Percentiles rank a stretch among this genome's conserved stretches.
These are phyloP conservation scores for Caenorhabditis sp. DNA, from an alignment of 2,888 invertebrate genomes.

Conservation along the genomic window DNA sequence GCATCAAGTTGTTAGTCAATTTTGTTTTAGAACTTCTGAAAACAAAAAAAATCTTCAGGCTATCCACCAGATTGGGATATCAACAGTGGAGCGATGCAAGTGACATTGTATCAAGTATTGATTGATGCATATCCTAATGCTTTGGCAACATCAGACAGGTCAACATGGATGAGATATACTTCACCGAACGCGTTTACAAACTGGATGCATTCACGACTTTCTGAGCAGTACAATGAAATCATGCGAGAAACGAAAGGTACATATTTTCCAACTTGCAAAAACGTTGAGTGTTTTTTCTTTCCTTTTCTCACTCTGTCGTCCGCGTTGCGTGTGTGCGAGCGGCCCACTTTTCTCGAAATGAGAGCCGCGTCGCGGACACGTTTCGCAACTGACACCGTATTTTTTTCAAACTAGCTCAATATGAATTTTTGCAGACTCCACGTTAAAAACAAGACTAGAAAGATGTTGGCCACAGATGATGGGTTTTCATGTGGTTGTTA, in stretches of 20 bases:
- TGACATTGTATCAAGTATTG: constrained; percentile 76
- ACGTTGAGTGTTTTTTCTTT: background rate
- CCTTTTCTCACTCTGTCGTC: no score
- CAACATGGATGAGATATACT: constrained; percentile 62
- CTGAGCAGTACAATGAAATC: constrained; percentile 27
- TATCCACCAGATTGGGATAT: constrained; percentile 69
- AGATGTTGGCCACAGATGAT: constrained; percentile 63
- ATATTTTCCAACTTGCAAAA: background rate
- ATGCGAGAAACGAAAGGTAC: background rate
- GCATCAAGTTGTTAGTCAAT: constrained; percentile 42
- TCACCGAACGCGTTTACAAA: constrained; percentile 55
- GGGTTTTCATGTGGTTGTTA: constrained; percentile 61
- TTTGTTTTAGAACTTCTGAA: background rate
- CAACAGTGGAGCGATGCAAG: constrained; percentile 90
- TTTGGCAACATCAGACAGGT: constrained; percentile 77
- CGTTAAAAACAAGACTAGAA: constrained; percentile 53
- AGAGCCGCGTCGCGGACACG: no score
- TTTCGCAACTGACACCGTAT: no score
- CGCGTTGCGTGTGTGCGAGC: no score
- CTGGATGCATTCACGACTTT: constrained; percentile 42
- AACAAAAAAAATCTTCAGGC: constrained; percentile 32
- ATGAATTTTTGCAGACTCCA: constrained; percentile 61
- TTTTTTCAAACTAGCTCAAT: background rate
- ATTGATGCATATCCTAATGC: constrained; percentile 91
- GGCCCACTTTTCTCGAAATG: no score